Evolutionary conservation across 2,113 vertebrate species (phyloP), one percentile per base, ranked within the genome.

Genomic region (Sander lucioperca): DNA sequence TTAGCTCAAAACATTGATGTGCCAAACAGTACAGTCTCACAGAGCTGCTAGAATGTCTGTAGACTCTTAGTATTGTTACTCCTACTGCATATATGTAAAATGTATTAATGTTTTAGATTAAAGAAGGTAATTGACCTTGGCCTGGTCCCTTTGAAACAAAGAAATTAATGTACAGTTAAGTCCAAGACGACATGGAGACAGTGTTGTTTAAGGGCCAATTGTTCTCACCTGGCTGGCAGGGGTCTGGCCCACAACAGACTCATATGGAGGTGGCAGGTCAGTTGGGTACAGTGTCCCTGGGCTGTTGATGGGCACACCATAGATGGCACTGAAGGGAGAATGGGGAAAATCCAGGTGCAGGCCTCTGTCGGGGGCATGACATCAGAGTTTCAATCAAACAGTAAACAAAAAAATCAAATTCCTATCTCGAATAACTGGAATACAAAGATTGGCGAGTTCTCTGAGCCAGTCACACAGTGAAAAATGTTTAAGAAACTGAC

Each of bases 241-340:
- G 0, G 93, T 94, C 43, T 97, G 96, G 16, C 97, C 96, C 79
- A 99, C 95, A 72, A 99, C 96, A 2, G 97, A 96, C 92, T 99
- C 98, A 1, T 99, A 99, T 0, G 98, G 97, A 10, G 98, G 98
- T 0, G 98, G 98, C 33, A 99, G 95, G 89, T 99, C 98, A 0
- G 97, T 86, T 0, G 98, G 98, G 84, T 98, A 99, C 27, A 98
- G 91, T 30, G 96, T 96, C 27, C 96, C 96, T 0, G 97, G 98
- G 89, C 97, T 99, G 90, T 98, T 98, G 89, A 99, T 98, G 71
- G 96, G 95, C 8, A 97, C 96, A 7, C 97, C 97, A 0, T 98
- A 99, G 57, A 99, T 94, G 82, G 97, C 92, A 84, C 96, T 96
- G 91, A 99, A 98, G 0, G 97, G 95, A 21, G 97, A 96, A 79